Conservation (phyloP, 2,888 invertebrate genomes). For the Crocallis elinguaria region DNA sequence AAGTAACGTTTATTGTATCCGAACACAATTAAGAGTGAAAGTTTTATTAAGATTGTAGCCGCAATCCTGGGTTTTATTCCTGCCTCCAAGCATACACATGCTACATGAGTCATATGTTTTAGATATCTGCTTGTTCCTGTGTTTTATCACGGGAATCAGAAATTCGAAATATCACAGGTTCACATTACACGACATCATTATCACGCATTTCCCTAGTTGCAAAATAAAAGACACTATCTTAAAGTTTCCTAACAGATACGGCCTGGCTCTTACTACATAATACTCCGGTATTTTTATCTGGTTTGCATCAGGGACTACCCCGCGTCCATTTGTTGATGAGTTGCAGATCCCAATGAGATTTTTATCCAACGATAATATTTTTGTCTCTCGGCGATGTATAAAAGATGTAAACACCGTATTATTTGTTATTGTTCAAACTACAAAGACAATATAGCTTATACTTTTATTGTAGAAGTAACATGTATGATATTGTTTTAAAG, state of each 20-base stretch:
- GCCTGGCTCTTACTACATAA: neutral
- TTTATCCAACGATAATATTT: constrained; percentile 26
- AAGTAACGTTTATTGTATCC: no score
- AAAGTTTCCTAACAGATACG: neutral
- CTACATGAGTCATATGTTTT: no score
- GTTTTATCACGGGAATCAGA: no score
- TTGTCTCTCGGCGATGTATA: constrained; percentile 16
- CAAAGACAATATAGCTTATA: neutral
- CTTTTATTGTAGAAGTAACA: neutral
- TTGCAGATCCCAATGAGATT: constrained; percentile 22
- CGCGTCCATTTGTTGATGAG: constrained; percentile 37
- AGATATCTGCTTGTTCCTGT: no score
- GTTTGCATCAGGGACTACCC: constrained; percentile 12
- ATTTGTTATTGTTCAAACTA: constrained; percentile 1
- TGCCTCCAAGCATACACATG: no score
- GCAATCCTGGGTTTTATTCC: no score
- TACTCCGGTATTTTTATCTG: constrained; percentile 8
- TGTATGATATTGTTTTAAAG: no score
- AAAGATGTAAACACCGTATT: constrained; percentile 8
- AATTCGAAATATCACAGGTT: no score
- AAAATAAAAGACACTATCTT: neutral
- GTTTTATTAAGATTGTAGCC: no score
- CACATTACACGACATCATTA: no score
- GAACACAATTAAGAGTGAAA: no score
- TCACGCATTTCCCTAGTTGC: neutral